Conservation (phyloP, 2,113 vertebrate species). For the Marmota monax region DNA sequence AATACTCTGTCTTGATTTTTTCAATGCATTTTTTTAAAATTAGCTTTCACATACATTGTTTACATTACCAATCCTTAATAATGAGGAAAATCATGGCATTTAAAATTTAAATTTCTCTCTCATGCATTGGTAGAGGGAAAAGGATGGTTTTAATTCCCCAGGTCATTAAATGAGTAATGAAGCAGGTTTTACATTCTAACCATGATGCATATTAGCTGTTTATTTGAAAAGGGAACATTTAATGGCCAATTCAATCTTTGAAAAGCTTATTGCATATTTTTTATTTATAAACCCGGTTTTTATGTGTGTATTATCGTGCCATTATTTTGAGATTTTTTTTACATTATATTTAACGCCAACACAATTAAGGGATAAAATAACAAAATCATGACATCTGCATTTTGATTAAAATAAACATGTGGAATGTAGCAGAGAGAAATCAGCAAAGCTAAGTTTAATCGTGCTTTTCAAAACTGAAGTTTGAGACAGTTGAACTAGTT, state of each 20-base stretch:
- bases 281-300: conserved; percentile 2
- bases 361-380: conserved; percentile 3
- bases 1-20: fast-evolving
- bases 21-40: neutral
- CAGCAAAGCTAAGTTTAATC: neutral
- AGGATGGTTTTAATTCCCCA: conserved; percentile 3
- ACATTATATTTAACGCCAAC: conserved; percentile 14
- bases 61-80: conserved; percentile 59
- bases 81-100: neutral
- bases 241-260: neutral
- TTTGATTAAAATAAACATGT: conserved; percentile 6
- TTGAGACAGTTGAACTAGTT: neutral
- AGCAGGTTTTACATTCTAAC: conserved; percentile 41
- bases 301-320: neutral
- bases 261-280: neutral
- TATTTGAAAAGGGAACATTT: conserved; percentile 59
- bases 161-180: conserved; percentile 56
- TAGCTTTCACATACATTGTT: neutral
- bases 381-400: neutral
- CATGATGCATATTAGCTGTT: conserved; percentile 13
- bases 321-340: neutral
- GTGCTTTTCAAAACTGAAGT: neutral
- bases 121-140: neutral
- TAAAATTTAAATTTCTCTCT: conserved; percentile 32
- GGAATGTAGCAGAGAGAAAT: neutral